Base-by-base conservation (phyloP, 64 coral and sea anemone species). In the Stylophora pistillata region DNA sequence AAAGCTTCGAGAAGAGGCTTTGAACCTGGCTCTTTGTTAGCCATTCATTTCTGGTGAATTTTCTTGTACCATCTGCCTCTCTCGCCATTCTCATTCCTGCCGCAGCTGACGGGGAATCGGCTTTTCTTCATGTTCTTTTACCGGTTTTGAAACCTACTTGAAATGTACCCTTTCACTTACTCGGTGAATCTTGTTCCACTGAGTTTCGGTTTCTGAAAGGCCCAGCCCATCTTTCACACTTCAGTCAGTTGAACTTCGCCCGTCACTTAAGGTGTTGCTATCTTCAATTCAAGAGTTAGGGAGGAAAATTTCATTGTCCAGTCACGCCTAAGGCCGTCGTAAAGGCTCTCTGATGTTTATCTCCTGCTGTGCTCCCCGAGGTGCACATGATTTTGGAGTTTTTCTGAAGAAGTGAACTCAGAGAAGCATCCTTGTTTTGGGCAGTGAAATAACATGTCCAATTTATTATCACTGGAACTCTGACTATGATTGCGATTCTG, bases 311-410 rank as follows among this genome's bases (percentile, higher is more conserved):
- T 75, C 13, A 20, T 52, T 18, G 15, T 13, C 73, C 73, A 37
- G 73, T 9, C 73, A 53, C 73, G 73, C 20, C 73, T 37, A 53
- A 75, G 13, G 15, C 73, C 32, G 52, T 75, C 73, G 33, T 68
- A 83, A 23, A 69, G 18, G 63, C 59, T 83, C 79, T 60, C 79
- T 47, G 79, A 83, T 66, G 79, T 18, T 82, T 27, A 5, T 53
- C 14, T 26, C 56, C 63, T 65, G 79, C 29, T 66, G n/a, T 83
- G 79, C 20, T 41, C 3, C 9, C 78, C 55, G 58, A 80, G 58
- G 23, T 80, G 78, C 11, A 80, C 27, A 62, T 80, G 78, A 23
- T 80, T 55, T 80, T 80, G 55, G 30, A 80, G 78, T 80, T 57
- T 55, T 21, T 80, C 78, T 58, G 27, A 59, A 59, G 21, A 29